phyloP scores from a whole-genome alignment of 2,797 vertebrate genomes.

The Botia kubotai region DNA sequence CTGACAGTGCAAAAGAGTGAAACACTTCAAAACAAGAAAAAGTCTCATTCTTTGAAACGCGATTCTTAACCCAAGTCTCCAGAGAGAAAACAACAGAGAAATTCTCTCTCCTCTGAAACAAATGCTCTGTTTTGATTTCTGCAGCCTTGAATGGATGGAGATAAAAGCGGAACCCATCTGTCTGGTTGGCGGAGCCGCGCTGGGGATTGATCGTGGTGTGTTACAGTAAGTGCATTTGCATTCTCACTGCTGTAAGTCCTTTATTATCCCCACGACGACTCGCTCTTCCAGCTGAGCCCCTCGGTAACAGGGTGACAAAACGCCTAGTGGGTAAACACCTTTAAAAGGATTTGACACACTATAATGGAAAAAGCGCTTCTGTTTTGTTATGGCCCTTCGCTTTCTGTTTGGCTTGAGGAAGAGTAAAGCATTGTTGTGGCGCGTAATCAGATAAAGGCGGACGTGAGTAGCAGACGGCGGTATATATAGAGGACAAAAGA shows the following conservation, averaged over 20 bases:
- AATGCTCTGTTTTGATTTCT: slow-evolving; percentile 73
- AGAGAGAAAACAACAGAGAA: slow-evolving; percentile 34
- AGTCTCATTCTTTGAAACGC: slow-evolving; percentile 70
- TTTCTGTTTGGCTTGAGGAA: slow-evolving; percentile 65
- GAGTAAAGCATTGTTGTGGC: slow-evolving; percentile 71
- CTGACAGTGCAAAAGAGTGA: slow-evolving; percentile 11
- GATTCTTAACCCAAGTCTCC: slow-evolving; percentile 61
- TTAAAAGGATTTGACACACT: slow-evolving; percentile 74
- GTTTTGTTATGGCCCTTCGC: slow-evolving; percentile 68
- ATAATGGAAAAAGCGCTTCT: slow-evolving; percentile 71
- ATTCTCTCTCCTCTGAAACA: slow-evolving; percentile 67
- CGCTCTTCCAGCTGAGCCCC: slow-evolving; percentile 69
- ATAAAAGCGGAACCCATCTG: slow-evolving; percentile 75
- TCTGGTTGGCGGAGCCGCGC: slow-evolving; percentile 65
- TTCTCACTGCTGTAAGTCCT: slow-evolving; percentile 64
- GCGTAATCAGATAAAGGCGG: slow-evolving; percentile 75
- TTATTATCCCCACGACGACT: slow-evolving; percentile 70
- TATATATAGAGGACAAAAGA: slow-evolving; percentile 69
- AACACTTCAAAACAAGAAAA: slow-evolving; percentile 66
- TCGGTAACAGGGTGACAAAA: slow-evolving; percentile 68
- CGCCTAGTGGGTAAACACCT: slow-evolving; percentile 70
- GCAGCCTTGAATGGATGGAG: slow-evolving; percentile 65
- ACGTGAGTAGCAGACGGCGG: slow-evolving; percentile 67
- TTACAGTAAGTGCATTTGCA: slow-evolving; percentile 71
- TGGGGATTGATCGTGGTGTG: slow-evolving; percentile 67